These are phyloP conservation scores for Ivindomyrus marchei DNA, from an alignment of 2,113 vertebrate genomes.

Conservation along the genomic window DNA sequence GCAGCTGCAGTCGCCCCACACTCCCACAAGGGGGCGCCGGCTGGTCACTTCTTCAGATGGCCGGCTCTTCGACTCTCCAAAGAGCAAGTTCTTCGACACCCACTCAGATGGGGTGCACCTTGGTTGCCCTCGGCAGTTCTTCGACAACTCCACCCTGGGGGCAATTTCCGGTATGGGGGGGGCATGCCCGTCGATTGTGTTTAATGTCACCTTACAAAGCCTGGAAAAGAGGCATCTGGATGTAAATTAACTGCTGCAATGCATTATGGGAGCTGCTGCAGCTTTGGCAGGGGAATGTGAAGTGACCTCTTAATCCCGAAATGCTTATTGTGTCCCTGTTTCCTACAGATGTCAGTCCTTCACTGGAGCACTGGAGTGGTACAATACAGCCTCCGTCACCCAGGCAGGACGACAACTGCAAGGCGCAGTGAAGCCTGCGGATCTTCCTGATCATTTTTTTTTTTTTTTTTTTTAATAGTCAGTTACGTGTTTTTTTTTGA, in stretches of 20 bases:
- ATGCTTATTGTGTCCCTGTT: not conserved
- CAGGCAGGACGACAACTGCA: slow-evolving; percentile 42
- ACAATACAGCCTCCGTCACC: slow-evolving; percentile 38
- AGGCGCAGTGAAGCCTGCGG: slow-evolving; percentile 32
- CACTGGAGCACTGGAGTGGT: not conserved
- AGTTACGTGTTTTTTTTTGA: too few relatives aligned
- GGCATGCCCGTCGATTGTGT: not conserved
- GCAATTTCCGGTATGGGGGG: slow-evolving; percentile 45
- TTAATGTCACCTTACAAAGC: not conserved
- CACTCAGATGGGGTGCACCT: slow-evolving; percentile 25
- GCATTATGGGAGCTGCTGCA: not conserved
- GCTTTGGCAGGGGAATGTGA: not conserved
- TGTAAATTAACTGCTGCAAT: not conserved
- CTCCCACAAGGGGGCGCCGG: slow-evolving; percentile 44
- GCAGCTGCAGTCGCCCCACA: slow-evolving; percentile 30
- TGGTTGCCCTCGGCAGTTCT: slow-evolving; percentile 53
- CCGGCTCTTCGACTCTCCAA: slow-evolving; percentile 41
- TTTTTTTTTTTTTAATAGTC: not conserved
- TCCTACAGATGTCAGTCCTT: not conserved
- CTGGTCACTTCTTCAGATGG: not conserved
- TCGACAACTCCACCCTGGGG: slow-evolving; percentile 59
- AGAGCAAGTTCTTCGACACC: slow-evolving; percentile 54
- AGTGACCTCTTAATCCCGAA: not conserved
- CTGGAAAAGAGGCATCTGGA: not conserved
- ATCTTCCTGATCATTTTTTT: not conserved